Percentiles rank a stretch among this genome's conserved stretches.
Conservation (phyloP, 2,888 invertebrate species). For the Epinotia brunnichana region DNA sequence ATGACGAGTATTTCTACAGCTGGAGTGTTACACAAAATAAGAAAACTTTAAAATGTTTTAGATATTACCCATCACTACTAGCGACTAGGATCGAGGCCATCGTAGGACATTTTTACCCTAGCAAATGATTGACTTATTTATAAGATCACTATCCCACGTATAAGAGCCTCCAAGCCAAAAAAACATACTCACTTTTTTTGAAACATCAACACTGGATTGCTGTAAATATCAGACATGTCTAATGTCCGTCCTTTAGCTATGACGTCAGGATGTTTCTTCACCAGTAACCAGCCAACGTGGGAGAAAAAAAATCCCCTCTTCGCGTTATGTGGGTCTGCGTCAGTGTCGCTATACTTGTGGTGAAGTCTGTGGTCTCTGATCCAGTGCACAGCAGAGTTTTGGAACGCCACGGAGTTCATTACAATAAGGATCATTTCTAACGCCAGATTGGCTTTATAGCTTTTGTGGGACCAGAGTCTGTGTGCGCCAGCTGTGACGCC, state of each 20-base stretch:
- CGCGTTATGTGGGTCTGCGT: constrained; percentile 87
- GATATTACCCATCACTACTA: too few species aligned
- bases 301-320: constrained; percentile 92
- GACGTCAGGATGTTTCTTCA: constrained; percentile 89
- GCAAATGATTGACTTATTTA: too few species aligned
- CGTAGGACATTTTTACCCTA: neutral
- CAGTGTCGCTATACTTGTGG: constrained; percentile 85
- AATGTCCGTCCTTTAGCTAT: constrained; percentile 86
- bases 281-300: constrained; percentile 92
- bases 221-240: constrained; percentile 87
- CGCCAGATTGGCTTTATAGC: constrained; percentile 61
- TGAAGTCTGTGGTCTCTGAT: constrained; percentile 86
- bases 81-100: neutral
- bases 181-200: constrained; percentile 85
- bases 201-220: constrained; percentile 87
- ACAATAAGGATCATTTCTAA: constrained; percentile 59
- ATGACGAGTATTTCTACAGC: too few species aligned
- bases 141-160: neutral
- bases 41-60: too few species aligned
- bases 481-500: constrained; percentile 63
- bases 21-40: too few species aligned
- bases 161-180: too few species aligned
- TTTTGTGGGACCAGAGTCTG: constrained; percentile 59
- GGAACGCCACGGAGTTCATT: constrained; percentile 59
- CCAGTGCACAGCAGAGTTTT: constrained; percentile 84